Evolutionary conservation across 1,140 invertebrate species (phyloP).

Genomic region (Drosophila rufa): DNA sequence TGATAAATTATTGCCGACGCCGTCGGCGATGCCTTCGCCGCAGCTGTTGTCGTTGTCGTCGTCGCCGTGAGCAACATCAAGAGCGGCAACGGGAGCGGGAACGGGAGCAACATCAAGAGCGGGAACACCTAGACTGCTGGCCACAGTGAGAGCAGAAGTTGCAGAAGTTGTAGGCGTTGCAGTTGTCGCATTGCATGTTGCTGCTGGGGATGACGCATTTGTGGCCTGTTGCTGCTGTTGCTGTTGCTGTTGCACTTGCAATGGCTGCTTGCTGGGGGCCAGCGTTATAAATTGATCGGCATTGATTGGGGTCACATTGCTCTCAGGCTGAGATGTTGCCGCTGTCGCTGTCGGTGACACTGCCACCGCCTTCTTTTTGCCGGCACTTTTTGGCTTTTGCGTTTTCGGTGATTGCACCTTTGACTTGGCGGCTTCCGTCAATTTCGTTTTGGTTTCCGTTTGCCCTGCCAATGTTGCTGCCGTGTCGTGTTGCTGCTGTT

Average conservation of each 20-base stretch:
- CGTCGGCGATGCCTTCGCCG: slow-evolving; percentile 65
- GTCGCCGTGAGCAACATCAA: slow-evolving; percentile 23
- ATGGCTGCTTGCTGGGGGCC: slow-evolving; percentile 71
- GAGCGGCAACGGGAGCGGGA: neutral
- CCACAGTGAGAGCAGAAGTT: slow-evolving; percentile 15
- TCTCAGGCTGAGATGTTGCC: slow-evolving; percentile 52
- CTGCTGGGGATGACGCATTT: slow-evolving; percentile 57
- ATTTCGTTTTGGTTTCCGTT: slow-evolving; percentile 81
- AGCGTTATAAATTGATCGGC: slow-evolving; percentile 83
- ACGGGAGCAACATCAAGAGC: slow-evolving; percentile 24
- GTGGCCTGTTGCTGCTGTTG: slow-evolving; percentile 47
- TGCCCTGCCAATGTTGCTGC: slow-evolving; percentile 52
- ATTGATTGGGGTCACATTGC: slow-evolving; percentile 84
- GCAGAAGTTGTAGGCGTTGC: slow-evolving; percentile 40
- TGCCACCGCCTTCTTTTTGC: slow-evolving; percentile 57
- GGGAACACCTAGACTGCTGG: slow-evolving; percentile 8
- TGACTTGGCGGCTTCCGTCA: slow-evolving; percentile 71
- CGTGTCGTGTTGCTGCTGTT: slow-evolving; percentile 50
- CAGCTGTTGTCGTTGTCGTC: slow-evolving; percentile 63
- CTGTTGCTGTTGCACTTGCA: slow-evolving; percentile 31
- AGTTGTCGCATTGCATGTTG: slow-evolving; percentile 26
- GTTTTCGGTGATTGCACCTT: slow-evolving; percentile 71
- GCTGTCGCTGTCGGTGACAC: slow-evolving; percentile 17
- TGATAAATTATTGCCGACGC: slow-evolving; percentile 84
- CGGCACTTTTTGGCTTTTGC: slow-evolving; percentile 64